Evolutionary conservation across 2,797 vertebrate genomes (phyloP).

Genomic region (Onychomys torridus): DNA sequence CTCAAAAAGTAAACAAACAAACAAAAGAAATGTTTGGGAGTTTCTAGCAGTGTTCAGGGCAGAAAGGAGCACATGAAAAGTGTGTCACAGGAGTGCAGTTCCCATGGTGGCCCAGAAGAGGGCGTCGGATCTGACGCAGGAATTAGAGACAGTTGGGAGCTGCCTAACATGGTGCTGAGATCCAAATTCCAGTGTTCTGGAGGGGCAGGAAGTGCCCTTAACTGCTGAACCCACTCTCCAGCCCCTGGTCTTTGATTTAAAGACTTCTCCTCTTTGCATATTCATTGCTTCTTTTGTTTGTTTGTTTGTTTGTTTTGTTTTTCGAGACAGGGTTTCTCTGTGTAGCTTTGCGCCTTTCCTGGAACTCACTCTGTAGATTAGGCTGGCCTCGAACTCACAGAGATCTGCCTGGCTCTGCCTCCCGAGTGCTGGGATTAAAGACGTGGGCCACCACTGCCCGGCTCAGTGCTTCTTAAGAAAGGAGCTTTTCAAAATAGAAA

Average conservation of each 20-base stretch:
- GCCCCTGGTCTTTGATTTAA: neutral
- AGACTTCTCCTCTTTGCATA: neutral
- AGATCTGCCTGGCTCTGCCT: too few species aligned
- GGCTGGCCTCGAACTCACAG: too few species aligned
- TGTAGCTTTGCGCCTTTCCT: too few species aligned
- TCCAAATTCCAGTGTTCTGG: neutral
- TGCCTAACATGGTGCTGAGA: neutral
- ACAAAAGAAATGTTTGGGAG: too few species aligned
- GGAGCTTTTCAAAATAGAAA: neutral
- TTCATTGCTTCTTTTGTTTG: neutral
- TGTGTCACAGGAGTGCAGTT: neutral
- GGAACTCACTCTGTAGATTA: too few species aligned
- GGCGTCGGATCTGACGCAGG: neutral
- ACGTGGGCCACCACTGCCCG: too few species aligned
- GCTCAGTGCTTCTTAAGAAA: neutral
- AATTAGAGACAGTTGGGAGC: neutral
- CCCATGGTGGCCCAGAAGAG: neutral
- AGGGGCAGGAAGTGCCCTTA: neutral
- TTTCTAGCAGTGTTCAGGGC: too few species aligned
- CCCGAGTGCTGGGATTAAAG: too few species aligned
- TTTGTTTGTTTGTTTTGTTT: too few species aligned
- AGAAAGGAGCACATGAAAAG: too few species aligned
- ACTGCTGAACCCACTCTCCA: neutral
- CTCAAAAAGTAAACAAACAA: too few species aligned
- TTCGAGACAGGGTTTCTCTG: too few species aligned